Conservation (phyloP, 1,140 invertebrate species). For the Nixonia krombeini region DNA sequence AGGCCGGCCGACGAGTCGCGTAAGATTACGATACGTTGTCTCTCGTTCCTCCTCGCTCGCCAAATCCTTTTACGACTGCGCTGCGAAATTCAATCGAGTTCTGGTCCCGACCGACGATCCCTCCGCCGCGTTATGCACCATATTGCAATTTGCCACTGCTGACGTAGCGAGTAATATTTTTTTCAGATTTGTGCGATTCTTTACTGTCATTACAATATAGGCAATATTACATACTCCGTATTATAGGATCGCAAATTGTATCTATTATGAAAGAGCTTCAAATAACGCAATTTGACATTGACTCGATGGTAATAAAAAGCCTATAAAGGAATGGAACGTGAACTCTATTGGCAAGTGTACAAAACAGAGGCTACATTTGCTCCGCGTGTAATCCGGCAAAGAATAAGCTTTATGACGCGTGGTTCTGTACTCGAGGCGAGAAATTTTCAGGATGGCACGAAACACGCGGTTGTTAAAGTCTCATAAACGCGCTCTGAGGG, state of each 20-base stretch:
- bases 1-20: slow-evolving; percentile 55
- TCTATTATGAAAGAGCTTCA: too few species aligned
- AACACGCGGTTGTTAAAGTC: slow-evolving; percentile 56
- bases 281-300: too few species aligned
- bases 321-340: too few species aligned
- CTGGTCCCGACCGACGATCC: slow-evolving; percentile 22
- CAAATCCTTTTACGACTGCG: slow-evolving; percentile 63
- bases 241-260: too few species aligned
- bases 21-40: slow-evolving; percentile 64
- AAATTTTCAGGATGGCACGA: slow-evolving; percentile 21
- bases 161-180: not conserved
- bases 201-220: too few species aligned
- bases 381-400: not conserved
- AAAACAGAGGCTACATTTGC: not conserved
- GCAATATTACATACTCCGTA: too few species aligned
- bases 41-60: slow-evolving; percentile 45
- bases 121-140: slow-evolving; percentile 33
- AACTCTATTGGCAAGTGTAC: too few species aligned
- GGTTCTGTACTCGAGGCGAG: slow-evolving; percentile 3
- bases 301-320: too few species aligned
- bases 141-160: slow-evolving; percentile 36
- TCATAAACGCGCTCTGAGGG: slow-evolving; percentile 53
- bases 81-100: slow-evolving; percentile 60
- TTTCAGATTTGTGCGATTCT: too few species aligned
- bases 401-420: not conserved